A percentile compares a stretch with the other conserved stretches of the same genome.
Conservation (phyloP, 1,140 invertebrate species). For the Tribolium castaneum region DNA sequence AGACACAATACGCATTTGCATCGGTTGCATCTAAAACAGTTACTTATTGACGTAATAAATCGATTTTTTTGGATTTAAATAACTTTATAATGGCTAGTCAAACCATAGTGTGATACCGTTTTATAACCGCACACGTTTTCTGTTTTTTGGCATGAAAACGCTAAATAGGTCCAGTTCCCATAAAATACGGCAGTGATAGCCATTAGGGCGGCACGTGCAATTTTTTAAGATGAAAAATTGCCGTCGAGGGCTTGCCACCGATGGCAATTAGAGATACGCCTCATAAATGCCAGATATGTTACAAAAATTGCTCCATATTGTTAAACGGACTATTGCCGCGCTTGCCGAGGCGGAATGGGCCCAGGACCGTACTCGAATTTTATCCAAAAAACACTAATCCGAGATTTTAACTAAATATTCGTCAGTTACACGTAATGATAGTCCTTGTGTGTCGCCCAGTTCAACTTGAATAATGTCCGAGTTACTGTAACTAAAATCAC, state of each 20-base stretch:
- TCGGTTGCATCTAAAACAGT: neutral
- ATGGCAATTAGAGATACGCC: conserved; percentile 18
- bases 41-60: conserved; percentile 7
- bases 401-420: too few relatives aligned
- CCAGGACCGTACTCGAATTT: neutral
- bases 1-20: neutral
- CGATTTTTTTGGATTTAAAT: conserved; percentile 25
- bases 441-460: neutral
- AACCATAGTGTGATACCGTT: conserved; percentile 40
- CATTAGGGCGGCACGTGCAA: neutral
- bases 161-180: conserved; percentile 11
- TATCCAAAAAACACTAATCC: neutral
- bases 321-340: neutral
- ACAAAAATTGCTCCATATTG: conserved; percentile 6
- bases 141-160: conserved; percentile 15
- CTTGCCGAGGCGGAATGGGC: neutral
- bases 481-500: too few relatives aligned
- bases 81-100: conserved; percentile 34
- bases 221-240: neutral
- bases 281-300: neutral
- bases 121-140: conserved; percentile 33
- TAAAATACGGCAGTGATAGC: neutral
- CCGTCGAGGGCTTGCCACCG: neutral
- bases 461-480: neutral
- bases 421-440: too few relatives aligned